phyloP scores from a whole-genome alignment of 2,113 vertebrate genomes.

The Anhinga anhinga region DNA sequence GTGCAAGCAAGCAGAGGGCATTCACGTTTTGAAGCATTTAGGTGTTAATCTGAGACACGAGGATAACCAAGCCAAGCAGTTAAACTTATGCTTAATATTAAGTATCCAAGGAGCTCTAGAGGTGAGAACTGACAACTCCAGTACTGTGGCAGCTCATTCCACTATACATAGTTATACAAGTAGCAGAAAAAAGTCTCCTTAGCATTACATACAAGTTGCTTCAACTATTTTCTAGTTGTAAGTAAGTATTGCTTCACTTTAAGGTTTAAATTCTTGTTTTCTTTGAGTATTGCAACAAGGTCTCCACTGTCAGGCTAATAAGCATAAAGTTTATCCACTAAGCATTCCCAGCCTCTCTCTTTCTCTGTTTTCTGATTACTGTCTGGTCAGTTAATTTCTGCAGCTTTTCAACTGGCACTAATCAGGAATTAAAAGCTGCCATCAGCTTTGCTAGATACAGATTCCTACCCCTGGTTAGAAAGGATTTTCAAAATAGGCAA shows the following conservation, averaged over 20 bases:
- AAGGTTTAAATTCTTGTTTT: neutral
- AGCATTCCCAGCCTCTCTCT: neutral
- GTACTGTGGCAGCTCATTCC: neutral
- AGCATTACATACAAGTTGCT: neutral
- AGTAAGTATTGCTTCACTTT: neutral
- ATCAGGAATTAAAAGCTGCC: constrained; percentile 84
- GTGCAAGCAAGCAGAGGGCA: neutral
- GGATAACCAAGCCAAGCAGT: neutral
- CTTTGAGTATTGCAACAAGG: neutral
- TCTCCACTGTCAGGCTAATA: constrained; percentile 27
- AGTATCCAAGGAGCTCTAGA: neutral
- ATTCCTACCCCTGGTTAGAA: constrained; percentile 66
- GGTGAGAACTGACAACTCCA: neutral
- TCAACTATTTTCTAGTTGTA: neutral
- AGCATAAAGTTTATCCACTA: neutral
- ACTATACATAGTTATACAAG: neutral
- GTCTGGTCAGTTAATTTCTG: constrained; percentile 81
- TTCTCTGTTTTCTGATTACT: constrained; percentile 75
- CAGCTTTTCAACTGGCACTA: constrained; percentile 80
- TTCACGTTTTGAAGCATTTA: neutral
- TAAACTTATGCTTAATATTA: neutral
- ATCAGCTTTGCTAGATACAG: constrained; percentile 73
- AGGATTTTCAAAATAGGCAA: constrained; percentile 86
- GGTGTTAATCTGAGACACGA: neutral
- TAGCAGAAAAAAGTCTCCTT: neutral